phyloP scores from a whole-genome alignment of 2,888 invertebrate genomes.

The Merodon equestris region DNA sequence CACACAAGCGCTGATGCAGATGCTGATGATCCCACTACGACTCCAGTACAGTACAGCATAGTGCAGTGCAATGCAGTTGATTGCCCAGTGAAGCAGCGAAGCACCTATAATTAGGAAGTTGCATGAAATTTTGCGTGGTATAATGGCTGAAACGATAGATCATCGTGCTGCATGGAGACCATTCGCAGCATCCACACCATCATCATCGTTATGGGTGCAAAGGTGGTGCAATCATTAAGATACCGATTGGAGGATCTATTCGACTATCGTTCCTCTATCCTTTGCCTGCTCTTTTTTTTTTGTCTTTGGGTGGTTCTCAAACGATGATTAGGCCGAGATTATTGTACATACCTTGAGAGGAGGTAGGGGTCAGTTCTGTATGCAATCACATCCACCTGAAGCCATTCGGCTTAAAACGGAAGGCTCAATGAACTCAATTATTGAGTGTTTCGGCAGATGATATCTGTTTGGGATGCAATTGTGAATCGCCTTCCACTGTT shows the following conservation, averaged over 20 bases:
- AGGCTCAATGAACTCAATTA: constrained; percentile 67
- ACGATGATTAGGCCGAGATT: constrained; percentile 49
- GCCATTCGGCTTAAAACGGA: constrained; percentile 39
- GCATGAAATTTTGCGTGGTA: constrained; percentile 67
- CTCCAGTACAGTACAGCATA: background rate
- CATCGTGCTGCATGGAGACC: constrained; percentile 45
- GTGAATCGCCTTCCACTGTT: constrained; percentile 51
- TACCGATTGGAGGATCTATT: constrained; percentile 60
- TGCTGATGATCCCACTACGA: constrained; percentile 24
- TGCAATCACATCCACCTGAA: background rate
- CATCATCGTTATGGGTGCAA: constrained; percentile 55
- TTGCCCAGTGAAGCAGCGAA: constrained; percentile 61
- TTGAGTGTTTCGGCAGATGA: constrained; percentile 68
- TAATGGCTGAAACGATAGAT: constrained; percentile 64
- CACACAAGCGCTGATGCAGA: constrained; percentile 8
- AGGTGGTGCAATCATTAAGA: constrained; percentile 69
- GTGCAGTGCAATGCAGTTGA: constrained; percentile 56
- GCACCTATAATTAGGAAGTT: constrained; percentile 68
- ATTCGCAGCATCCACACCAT: constrained; percentile 25
- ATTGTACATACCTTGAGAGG: constrained; percentile 40
- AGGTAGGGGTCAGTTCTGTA: constrained; percentile 41
- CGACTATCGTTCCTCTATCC: constrained; percentile 16
- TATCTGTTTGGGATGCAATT: constrained; percentile 64
- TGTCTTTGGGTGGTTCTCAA: constrained; percentile 56
- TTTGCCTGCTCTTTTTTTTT: constrained; percentile 13